Conservation (phyloP, 1,140 invertebrate genomes). For the Cheumatopsyche charites region DNA sequence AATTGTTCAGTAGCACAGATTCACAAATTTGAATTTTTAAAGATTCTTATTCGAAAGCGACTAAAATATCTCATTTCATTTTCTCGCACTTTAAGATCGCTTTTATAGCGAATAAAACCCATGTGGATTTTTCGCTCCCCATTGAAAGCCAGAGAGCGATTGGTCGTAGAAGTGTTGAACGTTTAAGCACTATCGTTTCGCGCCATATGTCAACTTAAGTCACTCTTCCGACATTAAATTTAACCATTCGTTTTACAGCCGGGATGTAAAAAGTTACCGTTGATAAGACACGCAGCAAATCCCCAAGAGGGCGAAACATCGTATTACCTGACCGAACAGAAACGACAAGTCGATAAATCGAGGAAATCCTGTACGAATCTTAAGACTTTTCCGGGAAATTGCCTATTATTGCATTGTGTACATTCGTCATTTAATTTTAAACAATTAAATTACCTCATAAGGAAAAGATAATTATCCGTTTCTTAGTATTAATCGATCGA, state of each 20-base stretch:
- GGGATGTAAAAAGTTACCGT: conserved; percentile 44
- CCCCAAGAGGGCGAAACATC: background rate
- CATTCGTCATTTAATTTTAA: too few species aligned
- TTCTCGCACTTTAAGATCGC: background rate
- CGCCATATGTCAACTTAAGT: conserved; percentile 43
- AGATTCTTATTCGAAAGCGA: too few species aligned
- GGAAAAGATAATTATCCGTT: too few species aligned
- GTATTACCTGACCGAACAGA: conserved; percentile 8
- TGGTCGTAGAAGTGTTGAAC: conserved; percentile 29
- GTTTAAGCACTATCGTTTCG: conserved; percentile 27
- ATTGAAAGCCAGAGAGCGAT: background rate
- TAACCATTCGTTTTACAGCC: conserved; percentile 44
- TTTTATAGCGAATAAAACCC: conserved; percentile 12
- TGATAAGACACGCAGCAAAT: conserved; percentile 45
- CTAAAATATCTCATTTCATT: too few species aligned
- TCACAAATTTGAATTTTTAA: too few species aligned
- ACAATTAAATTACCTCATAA: too few species aligned
- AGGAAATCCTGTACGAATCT: background rate
- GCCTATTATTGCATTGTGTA: too few species aligned
- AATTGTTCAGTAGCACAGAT: too few species aligned
- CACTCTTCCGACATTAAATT: conserved; percentile 42
- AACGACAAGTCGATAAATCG: background rate
- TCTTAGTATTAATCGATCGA: too few species aligned
- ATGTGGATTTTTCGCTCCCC: background rate
- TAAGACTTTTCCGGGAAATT: too few species aligned